Base-by-base conservation (phyloP, 2,888 invertebrate species). In the Drosophila borborema region DNA sequence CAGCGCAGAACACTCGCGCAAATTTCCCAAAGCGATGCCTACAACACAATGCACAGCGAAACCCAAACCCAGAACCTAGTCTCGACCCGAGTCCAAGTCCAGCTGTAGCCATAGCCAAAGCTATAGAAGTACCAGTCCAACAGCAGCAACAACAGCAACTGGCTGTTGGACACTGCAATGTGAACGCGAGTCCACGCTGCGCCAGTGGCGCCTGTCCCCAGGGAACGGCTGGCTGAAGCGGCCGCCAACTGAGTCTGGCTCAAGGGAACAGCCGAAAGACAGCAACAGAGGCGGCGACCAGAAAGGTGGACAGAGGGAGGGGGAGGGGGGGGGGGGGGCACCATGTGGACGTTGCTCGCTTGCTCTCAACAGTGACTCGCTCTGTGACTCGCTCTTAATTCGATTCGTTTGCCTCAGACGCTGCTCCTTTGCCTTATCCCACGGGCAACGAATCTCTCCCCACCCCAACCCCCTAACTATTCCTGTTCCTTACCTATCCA, bases 401-500 rank as follows among this genome's bases (percentile, higher is more conserved):
- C 91, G 92, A 92, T 92, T 92, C 92, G 91, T 92, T 84, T 91
- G 91, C 92, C 60, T 54, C 65, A 65, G 67, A 69, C 60, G 51
- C 61, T 70, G 72, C 80, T 73, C 69, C 75, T 80, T 72, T 81
- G 74, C 72, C 84, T 73, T 64, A 43, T 56, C 43, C 56, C 56
- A 43, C 43, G 28, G 40, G 28, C 55, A 8, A 8, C 53, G 16
- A 40, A 2, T 1, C 28, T 23, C 34, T 1, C 31, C 14, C 8
- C 28, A n/a, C 7, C 6, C 12, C 40, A 2, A 7, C 2, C 16
- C 5, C 20, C 41, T 8, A 41, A n/a, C 67, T 72, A 55, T 34
- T 23, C 68, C 51, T 49, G 16, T n/a, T 16, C 59, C 45, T 38
- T 40, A 36, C 31, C 43, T 18, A 16, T 14, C 38, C 40, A 28